Conservation (phyloP, 2,888 invertebrate species). For the Rhingia rostrata region DNA sequence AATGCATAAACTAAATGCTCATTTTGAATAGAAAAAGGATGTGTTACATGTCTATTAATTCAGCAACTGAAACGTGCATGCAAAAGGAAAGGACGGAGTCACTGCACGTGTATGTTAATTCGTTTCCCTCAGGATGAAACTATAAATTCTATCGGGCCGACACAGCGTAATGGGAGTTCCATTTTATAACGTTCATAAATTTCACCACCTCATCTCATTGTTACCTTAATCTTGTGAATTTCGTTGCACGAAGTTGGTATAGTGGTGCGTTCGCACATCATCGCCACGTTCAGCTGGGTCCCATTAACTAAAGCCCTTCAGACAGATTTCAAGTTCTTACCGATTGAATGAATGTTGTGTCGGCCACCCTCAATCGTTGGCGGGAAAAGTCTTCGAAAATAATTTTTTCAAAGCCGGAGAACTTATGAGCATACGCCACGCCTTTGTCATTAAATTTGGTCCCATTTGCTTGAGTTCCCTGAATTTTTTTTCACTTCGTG, state of each 20-base stretch:
- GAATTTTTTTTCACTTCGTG: constrained; percentile 35
- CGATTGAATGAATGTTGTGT: constrained; percentile 59
- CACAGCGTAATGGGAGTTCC: constrained; percentile 62
- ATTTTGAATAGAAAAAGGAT: background rate
- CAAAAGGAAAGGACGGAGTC: background rate
- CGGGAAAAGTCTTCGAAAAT: constrained; percentile 40
- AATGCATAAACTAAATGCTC: background rate
- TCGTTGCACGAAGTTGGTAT: constrained; percentile 16
- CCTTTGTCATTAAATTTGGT: constrained; percentile 66
- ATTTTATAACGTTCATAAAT: constrained; percentile 72
- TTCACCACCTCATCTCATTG: constrained; percentile 69
- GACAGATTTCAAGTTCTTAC: constrained; percentile 45
- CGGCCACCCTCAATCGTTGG: constrained; percentile 45
- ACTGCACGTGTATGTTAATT: constrained; percentile 70
- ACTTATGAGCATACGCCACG: constrained; percentile 60
- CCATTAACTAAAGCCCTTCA: constrained; percentile 67
- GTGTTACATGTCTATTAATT: background rate
- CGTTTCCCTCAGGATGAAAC: constrained; percentile 43
- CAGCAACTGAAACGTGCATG: background rate
- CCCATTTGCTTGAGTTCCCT: constrained; percentile 59
- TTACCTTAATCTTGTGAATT: constrained; percentile 53
- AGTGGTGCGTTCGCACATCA: constrained; percentile 65
- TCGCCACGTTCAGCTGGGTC: constrained; percentile 61
- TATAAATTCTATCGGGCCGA: constrained; percentile 45
- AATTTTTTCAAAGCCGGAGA: constrained; percentile 45